phyloP scores from a whole-genome alignment of 2,113 vertebrate genomes.

The Microcebus tavaratra region DNA sequence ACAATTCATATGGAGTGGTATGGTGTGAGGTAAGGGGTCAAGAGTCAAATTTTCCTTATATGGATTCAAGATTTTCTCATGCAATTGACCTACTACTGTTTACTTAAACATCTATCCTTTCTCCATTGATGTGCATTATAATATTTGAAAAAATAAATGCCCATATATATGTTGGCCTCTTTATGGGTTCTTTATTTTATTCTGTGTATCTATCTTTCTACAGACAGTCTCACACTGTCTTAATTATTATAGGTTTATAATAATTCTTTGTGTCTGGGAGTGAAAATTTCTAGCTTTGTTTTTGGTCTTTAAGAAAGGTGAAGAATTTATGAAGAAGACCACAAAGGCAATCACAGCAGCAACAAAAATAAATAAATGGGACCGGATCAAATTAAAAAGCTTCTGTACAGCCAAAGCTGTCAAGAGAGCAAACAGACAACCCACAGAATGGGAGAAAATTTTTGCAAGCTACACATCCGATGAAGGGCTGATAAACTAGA shows the following conservation, averaged over 20 bases:
- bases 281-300: not conserved
- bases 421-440: too few relatives aligned
- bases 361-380: too few relatives aligned
- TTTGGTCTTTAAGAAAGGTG: not conserved
- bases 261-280: not conserved
- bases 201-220: not conserved
- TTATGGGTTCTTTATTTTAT: not conserved
- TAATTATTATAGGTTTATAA: not conserved
- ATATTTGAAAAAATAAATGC: not conserved
- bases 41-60: conserved; percentile 16
- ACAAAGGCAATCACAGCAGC: too few relatives aligned
- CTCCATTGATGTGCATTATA: not conserved
- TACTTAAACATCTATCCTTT: not conserved
- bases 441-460: too few relatives aligned
- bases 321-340: too few relatives aligned
- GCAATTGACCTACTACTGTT: not conserved
- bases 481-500: too few relatives aligned
- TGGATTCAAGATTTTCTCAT: not conserved
- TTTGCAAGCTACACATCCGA: too few relatives aligned
- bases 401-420: too few relatives aligned
- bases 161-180: not conserved
- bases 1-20: not conserved
- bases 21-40: not conserved
- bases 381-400: too few relatives aligned
- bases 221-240: not conserved